A percentile compares a stretch with the other conserved stretches of the same genome.
Conservation (phyloP, 2,113 vertebrate species). For the Carassius gibelio region DNA sequence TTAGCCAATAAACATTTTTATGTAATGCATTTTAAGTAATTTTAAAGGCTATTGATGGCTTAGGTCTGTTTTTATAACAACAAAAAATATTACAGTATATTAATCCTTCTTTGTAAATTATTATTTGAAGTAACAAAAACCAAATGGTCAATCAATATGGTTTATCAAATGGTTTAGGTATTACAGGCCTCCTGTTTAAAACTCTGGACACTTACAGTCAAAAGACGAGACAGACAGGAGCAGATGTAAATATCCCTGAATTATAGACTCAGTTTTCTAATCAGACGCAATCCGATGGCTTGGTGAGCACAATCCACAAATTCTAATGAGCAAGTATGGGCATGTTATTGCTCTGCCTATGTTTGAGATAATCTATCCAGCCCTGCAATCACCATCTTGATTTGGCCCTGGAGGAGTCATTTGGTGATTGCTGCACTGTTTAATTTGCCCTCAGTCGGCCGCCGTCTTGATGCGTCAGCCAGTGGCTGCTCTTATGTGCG, state of each 20-base stretch:
- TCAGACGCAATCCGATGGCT: constrained; percentile 28
- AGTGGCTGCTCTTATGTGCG: constrained; percentile 58
- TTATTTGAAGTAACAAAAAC: too few species aligned
- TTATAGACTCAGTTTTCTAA: constrained; percentile 30
- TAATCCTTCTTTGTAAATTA: too few species aligned
- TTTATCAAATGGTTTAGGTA: not conserved
- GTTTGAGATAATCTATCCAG: constrained; percentile 60
- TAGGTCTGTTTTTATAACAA: too few species aligned
- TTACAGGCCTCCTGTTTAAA: not conserved
- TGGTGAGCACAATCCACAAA: constrained; percentile 30
- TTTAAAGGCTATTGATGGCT: too few species aligned
- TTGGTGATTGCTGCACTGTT: constrained; percentile 68
- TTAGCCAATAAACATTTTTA: too few species aligned
- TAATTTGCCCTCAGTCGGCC: constrained; percentile 60
- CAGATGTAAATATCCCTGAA: not conserved
- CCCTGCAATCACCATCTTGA: constrained; percentile 60
- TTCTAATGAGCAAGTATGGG: constrained; percentile 43
- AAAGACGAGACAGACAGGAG: not conserved
- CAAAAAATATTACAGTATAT: too few species aligned
- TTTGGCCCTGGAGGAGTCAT: constrained; percentile 43
- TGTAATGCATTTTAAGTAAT: too few species aligned
- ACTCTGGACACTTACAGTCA: not conserved
- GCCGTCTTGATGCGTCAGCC: constrained; percentile 58
- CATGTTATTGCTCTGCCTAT: constrained; percentile 53
- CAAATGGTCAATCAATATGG: too few species aligned